Percentiles rank a stretch among this genome's conserved stretches.
Evolutionary conservation across 2,113 vertebrate genomes (phyloP).

Genomic region (Microtus richardsoni): DNA sequence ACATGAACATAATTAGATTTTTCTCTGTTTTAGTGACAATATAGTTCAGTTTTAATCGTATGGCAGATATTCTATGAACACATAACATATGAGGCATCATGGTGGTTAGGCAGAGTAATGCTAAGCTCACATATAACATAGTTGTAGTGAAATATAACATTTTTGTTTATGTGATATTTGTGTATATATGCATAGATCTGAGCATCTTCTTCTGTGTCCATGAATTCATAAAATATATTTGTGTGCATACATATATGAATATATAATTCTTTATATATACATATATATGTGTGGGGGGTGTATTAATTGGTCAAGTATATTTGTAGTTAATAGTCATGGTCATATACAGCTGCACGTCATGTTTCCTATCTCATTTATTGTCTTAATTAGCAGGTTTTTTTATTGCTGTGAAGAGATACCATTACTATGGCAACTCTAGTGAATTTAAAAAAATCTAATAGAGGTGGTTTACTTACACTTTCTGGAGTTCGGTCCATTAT

Average conservation of each 20-base stretch:
- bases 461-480: neutral
- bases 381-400: neutral
- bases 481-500: neutral
- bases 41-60: neutral
- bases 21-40: neutral
- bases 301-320: neutral
- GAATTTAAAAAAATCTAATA: neutral
- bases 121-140: neutral
- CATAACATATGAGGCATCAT: neutral
- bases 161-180: neutral
- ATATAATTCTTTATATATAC: neutral
- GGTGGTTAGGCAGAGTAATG: neutral
- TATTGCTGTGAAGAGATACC: neutral
- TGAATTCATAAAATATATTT: neutral
- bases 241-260: neutral
- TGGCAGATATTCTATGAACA: neutral
- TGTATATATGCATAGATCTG: neutral
- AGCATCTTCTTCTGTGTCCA: neutral
- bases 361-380: neutral
- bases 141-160: neutral
- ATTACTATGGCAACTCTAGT: neutral
- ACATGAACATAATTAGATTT: neutral
- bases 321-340: neutral
- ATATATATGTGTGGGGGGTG: neutral
- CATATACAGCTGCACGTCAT: neutral